These are phyloP conservation scores for Phrynocephalus guinanensis DNA, from an alignment of 2,797 vertebrate species.

Conservation along the genomic window DNA sequence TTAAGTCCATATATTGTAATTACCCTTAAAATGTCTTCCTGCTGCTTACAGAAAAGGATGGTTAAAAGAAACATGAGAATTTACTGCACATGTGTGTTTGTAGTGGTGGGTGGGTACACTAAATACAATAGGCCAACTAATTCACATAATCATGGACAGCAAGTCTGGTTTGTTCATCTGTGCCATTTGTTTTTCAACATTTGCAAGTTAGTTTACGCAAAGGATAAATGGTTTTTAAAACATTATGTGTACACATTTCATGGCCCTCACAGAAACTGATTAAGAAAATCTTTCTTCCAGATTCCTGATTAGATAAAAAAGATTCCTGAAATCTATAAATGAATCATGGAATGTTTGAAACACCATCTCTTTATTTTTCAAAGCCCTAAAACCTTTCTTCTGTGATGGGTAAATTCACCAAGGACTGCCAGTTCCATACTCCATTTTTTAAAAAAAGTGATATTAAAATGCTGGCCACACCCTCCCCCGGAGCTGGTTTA, in stretches of 20 bases:
- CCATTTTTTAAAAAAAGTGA: too few species aligned
- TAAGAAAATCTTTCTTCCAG: not conserved
- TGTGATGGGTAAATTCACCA: too few species aligned
- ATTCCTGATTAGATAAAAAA: too few species aligned
- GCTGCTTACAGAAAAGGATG: not conserved
- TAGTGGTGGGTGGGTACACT: not conserved
- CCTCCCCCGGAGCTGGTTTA: not conserved
- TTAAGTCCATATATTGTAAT: slow-evolving; percentile 39
- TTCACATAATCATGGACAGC: not conserved
- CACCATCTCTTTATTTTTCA: not conserved
- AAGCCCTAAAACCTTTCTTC: not conserved
- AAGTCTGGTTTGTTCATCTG: not conserved
- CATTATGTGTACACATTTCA: not conserved
- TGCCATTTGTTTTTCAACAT: not conserved
- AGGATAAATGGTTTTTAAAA: not conserved
- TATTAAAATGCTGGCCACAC: too few species aligned
- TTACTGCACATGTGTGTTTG: not conserved
- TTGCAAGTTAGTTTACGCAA: not conserved
- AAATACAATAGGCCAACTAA: not conserved
- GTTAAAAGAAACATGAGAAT: not conserved
- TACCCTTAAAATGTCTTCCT: not conserved
- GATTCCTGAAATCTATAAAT: not conserved
- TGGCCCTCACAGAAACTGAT: not conserved
- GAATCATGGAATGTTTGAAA: not conserved
- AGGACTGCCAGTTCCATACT: too few species aligned